These are phyloP conservation scores for Cactoblastis cactorum DNA, from an alignment of 2,888 invertebrate genomes.

Conservation along the genomic window DNA sequence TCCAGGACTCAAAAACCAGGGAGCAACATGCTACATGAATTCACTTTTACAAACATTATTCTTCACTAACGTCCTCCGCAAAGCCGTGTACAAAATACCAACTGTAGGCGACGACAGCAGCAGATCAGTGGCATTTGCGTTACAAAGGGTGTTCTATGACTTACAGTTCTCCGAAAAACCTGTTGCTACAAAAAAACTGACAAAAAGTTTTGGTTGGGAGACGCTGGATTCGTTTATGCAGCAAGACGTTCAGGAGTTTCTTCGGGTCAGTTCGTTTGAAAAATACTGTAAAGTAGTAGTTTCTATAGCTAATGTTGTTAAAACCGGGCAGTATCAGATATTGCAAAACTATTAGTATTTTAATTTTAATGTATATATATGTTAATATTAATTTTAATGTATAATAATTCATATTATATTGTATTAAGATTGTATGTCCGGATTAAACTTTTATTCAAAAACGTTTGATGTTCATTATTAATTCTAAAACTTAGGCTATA, in stretches of 20 bases:
- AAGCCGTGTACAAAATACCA: conserved; percentile 99
- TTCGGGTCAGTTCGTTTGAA: conserved; percentile 83
- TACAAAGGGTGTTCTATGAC: conserved; percentile 98
- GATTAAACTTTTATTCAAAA: too few relatives aligned
- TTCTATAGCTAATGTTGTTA: too few relatives aligned
- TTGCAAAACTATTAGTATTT: too few relatives aligned
- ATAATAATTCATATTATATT: too few relatives aligned
- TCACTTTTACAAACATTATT: conserved; percentile 98
- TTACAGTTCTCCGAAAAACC: conserved; percentile 98
- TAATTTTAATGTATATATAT: too few relatives aligned
- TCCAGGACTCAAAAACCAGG: conserved; percentile 97
- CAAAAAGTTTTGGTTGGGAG: conserved; percentile 99
- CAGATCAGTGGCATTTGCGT: conserved; percentile 90
- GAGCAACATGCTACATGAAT: conserved; percentile 99
- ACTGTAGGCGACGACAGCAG: conserved; percentile 98
- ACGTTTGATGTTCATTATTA: too few relatives aligned
- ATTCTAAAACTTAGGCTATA: too few relatives aligned
- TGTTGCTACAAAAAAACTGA: conserved; percentile 98
- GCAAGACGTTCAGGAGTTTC: conserved; percentile 95
- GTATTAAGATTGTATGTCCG: too few relatives aligned
- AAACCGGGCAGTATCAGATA: too few relatives aligned
- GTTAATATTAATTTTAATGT: too few relatives aligned
- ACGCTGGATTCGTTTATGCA: conserved; percentile 99
- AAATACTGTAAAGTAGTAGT: too few relatives aligned
- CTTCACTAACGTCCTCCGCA: conserved; percentile 93